phyloP scores from a whole-genome alignment of 2,797 vertebrate genomes.

The Epinephelus awoara region DNA sequence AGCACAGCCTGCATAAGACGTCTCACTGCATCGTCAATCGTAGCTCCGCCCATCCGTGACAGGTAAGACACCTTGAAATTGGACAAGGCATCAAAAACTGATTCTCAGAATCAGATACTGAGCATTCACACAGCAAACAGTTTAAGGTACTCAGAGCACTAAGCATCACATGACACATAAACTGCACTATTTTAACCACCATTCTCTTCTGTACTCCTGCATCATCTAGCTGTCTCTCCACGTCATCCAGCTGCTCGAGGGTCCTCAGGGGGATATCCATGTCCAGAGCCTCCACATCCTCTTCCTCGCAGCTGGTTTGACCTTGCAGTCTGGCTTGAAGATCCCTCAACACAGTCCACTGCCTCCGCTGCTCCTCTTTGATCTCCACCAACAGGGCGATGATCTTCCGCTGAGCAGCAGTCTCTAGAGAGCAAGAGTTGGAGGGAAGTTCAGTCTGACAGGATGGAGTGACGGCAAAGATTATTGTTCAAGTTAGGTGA shows the following conservation, averaged over 20 bases:
- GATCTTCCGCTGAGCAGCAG: slow-evolving; percentile 70
- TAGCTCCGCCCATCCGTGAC: slow-evolving; percentile 78
- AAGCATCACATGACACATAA: background rate
- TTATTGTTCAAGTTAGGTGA: background rate
- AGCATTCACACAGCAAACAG: background rate
- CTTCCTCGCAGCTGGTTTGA: slow-evolving; percentile 49
- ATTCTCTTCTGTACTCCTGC: slow-evolving; percentile 70
- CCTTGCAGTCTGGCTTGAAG: slow-evolving; percentile 74
- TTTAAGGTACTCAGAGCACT: too few relatives aligned
- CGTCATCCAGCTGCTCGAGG: slow-evolving; percentile 76
- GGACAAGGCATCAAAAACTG: background rate
- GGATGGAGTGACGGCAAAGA: background rate
- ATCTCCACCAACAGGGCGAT: slow-evolving; percentile 75
- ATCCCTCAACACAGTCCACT: slow-evolving; percentile 77
- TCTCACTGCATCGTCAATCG: slow-evolving; percentile 75
- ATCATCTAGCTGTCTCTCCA: slow-evolving; percentile 72
- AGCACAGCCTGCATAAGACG: slow-evolving; percentile 76
- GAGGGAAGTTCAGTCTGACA: background rate
- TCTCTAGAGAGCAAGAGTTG: slow-evolving; percentile 50
- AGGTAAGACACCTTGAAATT: slow-evolving; percentile 73
- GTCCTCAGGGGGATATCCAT: slow-evolving; percentile 74
- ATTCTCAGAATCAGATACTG: background rate
- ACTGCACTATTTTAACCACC: slow-evolving; percentile 34
- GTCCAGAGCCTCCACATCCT: slow-evolving; percentile 73
- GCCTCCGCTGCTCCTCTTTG: slow-evolving; percentile 78